Conservation (phyloP, 2,888 invertebrate genomes). For the Aphrophora alni region DNA sequence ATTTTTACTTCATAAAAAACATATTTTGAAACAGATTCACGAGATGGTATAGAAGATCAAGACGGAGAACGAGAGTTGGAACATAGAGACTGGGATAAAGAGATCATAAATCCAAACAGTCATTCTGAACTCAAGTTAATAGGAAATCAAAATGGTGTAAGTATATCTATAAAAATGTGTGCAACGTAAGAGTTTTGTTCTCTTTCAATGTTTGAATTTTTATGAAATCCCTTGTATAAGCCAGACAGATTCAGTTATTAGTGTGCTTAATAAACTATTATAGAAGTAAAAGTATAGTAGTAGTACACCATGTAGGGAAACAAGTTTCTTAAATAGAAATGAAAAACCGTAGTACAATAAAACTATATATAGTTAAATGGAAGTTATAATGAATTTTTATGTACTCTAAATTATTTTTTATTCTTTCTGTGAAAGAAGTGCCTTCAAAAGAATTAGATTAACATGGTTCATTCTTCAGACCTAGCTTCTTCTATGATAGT, state of each 20-base stretch:
- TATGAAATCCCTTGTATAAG: neutral
- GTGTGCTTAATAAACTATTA: no score
- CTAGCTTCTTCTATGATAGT: no score
- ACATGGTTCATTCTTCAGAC: no score
- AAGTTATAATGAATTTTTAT: no score
- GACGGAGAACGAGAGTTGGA: conserved; percentile 59
- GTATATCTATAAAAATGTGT: conserved; percentile 45
- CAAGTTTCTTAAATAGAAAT: no score
- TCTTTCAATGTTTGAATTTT: neutral
- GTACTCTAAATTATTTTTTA: no score
- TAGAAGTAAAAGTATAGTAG: no score
- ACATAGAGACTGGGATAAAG: conserved; percentile 57
- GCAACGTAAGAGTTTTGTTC: neutral
- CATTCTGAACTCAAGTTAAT: conserved; percentile 35
- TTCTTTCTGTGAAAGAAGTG: conserved; percentile 26
- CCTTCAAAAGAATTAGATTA: neutral
- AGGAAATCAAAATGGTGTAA: conserved; percentile 62
- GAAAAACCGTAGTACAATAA: no score
- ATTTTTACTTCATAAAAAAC: no score
- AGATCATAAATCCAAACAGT: conserved; percentile 41
- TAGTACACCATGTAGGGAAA: no score
- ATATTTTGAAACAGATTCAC: conserved; percentile 34
- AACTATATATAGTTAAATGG: no score
- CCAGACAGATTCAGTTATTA: neutral
- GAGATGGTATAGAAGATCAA: conserved; percentile 45